Evolutionary conservation across 1,140 invertebrate species (phyloP).

Genomic region (Heliconius congener): DNA sequence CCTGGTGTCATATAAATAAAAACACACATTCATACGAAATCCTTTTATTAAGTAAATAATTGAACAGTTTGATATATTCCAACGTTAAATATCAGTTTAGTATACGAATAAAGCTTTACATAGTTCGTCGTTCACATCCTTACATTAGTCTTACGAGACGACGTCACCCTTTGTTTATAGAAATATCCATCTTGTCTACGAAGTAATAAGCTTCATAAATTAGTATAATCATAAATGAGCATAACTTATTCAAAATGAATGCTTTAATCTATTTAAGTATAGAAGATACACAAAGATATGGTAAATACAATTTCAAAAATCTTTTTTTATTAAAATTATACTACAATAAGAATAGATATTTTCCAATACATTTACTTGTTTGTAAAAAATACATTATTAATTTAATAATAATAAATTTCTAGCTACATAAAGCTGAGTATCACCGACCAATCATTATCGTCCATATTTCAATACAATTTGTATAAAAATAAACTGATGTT

Average conservation of each 20-base stretch:
- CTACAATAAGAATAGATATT: background rate
- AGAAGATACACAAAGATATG: background rate
- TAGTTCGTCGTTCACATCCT: background rate
- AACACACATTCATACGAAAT: conserved; percentile 32
- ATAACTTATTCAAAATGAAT: background rate
- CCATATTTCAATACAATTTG: background rate
- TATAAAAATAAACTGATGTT: background rate
- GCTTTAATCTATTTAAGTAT: background rate
- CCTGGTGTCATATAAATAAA: conserved; percentile 8
- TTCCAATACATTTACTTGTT: background rate
- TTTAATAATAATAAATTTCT: conserved; percentile 23
- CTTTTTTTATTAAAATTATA: background rate
- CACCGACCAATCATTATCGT: conserved; percentile 25
- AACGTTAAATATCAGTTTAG: conserved; percentile 41
- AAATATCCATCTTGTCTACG: background rate
- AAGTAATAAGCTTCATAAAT: background rate
- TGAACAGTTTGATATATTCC: conserved; percentile 47
- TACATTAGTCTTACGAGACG: background rate
- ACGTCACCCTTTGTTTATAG: background rate
- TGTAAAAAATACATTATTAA: background rate
- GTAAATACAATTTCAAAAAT: background rate
- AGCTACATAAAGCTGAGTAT: conserved; percentile 44
- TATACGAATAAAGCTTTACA: conserved; percentile 7
- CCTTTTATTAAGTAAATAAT: conserved; percentile 48
- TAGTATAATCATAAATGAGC: background rate